A percentile compares a stretch with the other conserved stretches of the same genome.
Conservation (phyloP, 2,113 vertebrate species). For the Sander vitreus region DNA sequence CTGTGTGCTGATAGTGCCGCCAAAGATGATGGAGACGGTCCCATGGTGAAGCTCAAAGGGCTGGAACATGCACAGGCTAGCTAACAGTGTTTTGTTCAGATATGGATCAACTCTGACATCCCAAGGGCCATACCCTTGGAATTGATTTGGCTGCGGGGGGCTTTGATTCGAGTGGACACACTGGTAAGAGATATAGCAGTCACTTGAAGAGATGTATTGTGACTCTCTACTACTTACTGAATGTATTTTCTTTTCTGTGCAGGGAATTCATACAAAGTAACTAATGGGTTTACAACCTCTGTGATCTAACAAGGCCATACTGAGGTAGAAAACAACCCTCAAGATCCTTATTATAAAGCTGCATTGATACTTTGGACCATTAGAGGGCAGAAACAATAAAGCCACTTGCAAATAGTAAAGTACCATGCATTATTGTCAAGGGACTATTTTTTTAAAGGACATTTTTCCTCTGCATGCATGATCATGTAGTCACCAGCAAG, state of each 20-base stretch:
- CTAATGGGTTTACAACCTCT: not conserved
- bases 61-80: conserved; percentile 49
- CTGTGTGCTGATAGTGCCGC: conserved; percentile 46
- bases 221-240: conserved; percentile 11
- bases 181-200: conserved; percentile 29
- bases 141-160: conserved; percentile 22
- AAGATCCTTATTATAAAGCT: not conserved
- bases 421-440: not conserved
- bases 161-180: conserved; percentile 35
- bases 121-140: conserved; percentile 39
- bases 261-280: conserved; percentile 16
- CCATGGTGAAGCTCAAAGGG: conserved; percentile 61
- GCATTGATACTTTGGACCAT: not conserved
- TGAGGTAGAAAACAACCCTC: not conserved
- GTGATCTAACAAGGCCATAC: not conserved
- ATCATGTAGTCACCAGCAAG: not conserved
- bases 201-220: conserved; percentile 16
- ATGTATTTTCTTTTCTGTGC: conserved; percentile 37
- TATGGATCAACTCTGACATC: conserved; percentile 53
- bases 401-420: not conserved
- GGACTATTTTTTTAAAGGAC: not conserved
- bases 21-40: conserved; percentile 62
- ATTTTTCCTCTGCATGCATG: not conserved
- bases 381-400: not conserved
- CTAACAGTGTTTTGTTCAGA: conserved; percentile 42